These are phyloP conservation scores for Leptatherina wallacei DNA, from an alignment of 2,797 vertebrate species.

Conservation along the genomic window DNA sequence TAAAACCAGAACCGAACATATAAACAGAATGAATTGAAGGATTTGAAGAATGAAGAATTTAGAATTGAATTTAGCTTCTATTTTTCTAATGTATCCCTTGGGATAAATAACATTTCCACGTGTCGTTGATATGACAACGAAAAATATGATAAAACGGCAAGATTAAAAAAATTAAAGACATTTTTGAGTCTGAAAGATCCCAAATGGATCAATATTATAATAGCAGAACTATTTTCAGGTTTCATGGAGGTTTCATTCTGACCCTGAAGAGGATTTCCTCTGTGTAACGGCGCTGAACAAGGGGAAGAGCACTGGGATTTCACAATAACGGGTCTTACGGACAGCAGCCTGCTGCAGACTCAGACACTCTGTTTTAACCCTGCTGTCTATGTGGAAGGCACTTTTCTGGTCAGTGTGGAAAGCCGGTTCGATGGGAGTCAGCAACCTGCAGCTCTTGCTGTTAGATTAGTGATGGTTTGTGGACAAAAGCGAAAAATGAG, in stretches of 20 bases:
- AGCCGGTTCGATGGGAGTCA: background rate
- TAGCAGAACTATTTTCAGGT: background rate
- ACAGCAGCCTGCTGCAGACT: conserved; percentile 18
- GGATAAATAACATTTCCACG: background rate
- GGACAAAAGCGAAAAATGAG: conserved; percentile 40
- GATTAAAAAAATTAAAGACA: background rate
- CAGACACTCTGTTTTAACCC: conserved; percentile 10
- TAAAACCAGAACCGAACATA: background rate
- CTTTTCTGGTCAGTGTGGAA: background rate
- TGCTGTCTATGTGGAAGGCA: background rate
- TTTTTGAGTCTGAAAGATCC: background rate
- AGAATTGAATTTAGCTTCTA: background rate
- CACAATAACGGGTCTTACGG: conserved; percentile 74
- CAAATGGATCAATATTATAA: conserved; percentile 1
- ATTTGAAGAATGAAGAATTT: too few species aligned
- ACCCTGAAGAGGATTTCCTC: conserved; percentile 65
- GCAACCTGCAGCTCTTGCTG: background rate
- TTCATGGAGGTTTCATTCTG: conserved; percentile 31
- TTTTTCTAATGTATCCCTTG: background rate
- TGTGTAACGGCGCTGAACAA: conserved; percentile 53
- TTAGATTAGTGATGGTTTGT: background rate
- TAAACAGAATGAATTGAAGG: background rate
- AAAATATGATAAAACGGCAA: background rate
- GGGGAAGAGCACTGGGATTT: conserved; percentile 62
- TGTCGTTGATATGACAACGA: background rate